Base-by-base conservation (phyloP, 2,888 invertebrate genomes). In the Diploptera punctata region DNA sequence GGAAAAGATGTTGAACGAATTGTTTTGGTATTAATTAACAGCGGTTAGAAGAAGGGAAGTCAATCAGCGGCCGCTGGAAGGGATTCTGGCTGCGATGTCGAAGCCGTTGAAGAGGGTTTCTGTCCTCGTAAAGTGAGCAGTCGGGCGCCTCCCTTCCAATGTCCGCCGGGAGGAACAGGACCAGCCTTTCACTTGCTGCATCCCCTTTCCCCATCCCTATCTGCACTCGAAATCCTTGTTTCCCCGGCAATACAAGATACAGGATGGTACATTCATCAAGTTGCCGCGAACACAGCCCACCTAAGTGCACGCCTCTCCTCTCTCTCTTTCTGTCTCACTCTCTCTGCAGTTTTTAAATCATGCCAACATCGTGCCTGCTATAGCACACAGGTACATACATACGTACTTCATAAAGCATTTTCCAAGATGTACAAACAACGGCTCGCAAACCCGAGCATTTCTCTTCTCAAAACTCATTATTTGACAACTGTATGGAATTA, bases 61-160 rank as follows among this genome's bases (percentile, higher is more conserved):
- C n/a, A n/a, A n/a, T n/a, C n/a, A n/a, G n/a, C n/a, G n/a, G n/a
- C n/a, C n/a, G n/a, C n/a, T 21, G n/a, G 49, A 9, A 49, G 49
- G 49, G 49, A 21, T 13, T 49, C 21, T n/a, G n/a, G n/a, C n/a
- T n/a, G n/a, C n/a, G n/a, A n/a, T n/a, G n/a, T n/a, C n/a, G 19
- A 44, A 68, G 70, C 19, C 7, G 33, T 24, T 13, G 68, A 57
- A 62, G 72, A 44, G 67, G 60, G 18, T 33, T n/a, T 19, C 13
- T 33, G 16, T 61, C 57, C 71, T 72, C 68, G 65, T 68, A 71
- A 73, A 60, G 52, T 70, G 67, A 73, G 65, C 60, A 67, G 67
- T 19, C 44, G 57, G 75, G 76, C 60, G 75, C 76, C 77, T 77
- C 77, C 77, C 77, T 76, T 78, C 77, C 76, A 73, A 75, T 76